phyloP scores from a whole-genome alignment of 37 sponge, comb jelly and placozoan genomes.

The Spongia lamella region DNA sequence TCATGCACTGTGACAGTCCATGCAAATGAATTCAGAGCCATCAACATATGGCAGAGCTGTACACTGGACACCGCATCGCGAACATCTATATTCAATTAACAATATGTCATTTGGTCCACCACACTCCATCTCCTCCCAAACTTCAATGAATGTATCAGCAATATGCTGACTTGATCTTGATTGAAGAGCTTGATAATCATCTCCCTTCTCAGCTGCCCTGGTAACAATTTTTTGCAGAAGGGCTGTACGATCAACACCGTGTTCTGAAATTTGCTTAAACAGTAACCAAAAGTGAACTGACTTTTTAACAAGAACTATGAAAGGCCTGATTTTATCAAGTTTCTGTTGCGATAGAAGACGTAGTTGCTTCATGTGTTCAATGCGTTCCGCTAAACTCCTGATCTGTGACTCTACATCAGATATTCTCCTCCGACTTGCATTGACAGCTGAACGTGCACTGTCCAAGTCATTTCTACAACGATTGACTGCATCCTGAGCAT shows the following conservation, averaged over 20 bases:
- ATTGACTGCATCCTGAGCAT: neutral
- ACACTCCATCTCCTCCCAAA: conserved; percentile 21
- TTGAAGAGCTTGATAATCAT: neutral
- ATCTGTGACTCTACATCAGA: neutral
- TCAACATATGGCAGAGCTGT: too few relatives aligned
- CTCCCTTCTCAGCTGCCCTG: conserved; percentile 2
- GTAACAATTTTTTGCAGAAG: too few relatives aligned
- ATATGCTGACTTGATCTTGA: neutral
- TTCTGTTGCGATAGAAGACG: neutral
- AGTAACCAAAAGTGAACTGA: conserved; percentile 4
- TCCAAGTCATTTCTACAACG: neutral
- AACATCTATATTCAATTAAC: too few relatives aligned
- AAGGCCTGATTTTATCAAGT: conserved; percentile 5
- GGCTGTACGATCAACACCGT: conserved; percentile 1
- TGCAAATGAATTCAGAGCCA: too few relatives aligned
- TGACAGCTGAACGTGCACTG: neutral
- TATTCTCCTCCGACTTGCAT: neutral
- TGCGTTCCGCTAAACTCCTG: neutral
- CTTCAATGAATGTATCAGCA: conserved; percentile 17
- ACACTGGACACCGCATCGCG: too few relatives aligned
- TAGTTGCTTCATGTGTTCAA: neutral
- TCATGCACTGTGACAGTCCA: too few relatives aligned
- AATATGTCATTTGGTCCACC: too few relatives aligned
- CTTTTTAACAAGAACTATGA: conserved; percentile 8
- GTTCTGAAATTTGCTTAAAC: neutral